phyloP scores from a whole-genome alignment of 2,888 invertebrate species.

The Caenorhabditis zanzibari region DNA sequence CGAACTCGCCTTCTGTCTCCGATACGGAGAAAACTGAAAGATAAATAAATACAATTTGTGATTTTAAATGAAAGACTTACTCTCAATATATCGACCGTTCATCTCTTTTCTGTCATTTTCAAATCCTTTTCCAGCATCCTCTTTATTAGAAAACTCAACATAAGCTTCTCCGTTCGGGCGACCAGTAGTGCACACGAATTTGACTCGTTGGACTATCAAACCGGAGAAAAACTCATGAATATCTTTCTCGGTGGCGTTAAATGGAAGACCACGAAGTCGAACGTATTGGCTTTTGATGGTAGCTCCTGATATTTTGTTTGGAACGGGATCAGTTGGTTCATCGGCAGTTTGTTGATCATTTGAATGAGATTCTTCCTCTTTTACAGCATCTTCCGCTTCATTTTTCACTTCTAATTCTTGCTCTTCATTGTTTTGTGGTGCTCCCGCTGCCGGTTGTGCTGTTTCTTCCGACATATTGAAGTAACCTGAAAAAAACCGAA shows the following conservation, averaged over 20 bases:
- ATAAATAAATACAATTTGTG: too few species aligned
- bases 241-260: conserved; percentile 73
- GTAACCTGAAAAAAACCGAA: neutral
- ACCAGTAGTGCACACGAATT: conserved; percentile 65
- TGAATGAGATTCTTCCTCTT: neutral
- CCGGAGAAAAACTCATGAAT: conserved; percentile 76
- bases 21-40: conserved; percentile 67
- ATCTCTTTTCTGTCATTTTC: conserved; percentile 74
- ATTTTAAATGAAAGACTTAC: conserved; percentile 43
- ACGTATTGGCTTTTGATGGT: conserved; percentile 39
- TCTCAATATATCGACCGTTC: conserved; percentile 79
- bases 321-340: neutral
- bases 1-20: conserved; percentile 46
- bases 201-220: conserved; percentile 56
- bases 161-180: conserved; percentile 80
- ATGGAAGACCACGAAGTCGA: conserved; percentile 79
- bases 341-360: neutral
- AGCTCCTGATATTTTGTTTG: conserved; percentile 19
- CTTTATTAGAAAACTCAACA: conserved; percentile 66
- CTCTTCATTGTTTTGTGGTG: neutral
- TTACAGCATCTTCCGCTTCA: neutral
- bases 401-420: neutral
- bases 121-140: conserved; percentile 72
- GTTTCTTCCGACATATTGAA: conserved; percentile 51
- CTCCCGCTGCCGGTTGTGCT: neutral